Evolutionary conservation across 2,797 vertebrate genomes (phyloP).

Genomic region (Eulemur albifrons): DNA sequence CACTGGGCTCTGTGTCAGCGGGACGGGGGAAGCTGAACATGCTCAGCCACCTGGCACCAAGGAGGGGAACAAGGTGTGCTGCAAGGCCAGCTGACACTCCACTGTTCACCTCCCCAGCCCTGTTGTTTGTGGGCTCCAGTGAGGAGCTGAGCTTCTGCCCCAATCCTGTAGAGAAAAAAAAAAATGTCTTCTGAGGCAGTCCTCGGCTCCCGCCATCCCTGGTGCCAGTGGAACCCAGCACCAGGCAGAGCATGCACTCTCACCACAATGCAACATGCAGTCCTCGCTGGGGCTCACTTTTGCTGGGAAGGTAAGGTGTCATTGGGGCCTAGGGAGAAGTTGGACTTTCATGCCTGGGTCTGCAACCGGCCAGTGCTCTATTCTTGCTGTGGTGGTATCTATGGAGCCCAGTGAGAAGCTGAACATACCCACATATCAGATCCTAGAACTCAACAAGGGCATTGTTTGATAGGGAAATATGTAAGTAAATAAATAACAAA

Average conservation of each 20-base stretch:
- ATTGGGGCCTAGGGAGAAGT: background rate
- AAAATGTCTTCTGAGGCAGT: background rate
- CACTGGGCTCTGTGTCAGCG: background rate
- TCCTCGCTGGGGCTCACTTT: background rate
- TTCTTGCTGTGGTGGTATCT: background rate
- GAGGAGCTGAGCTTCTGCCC: background rate
- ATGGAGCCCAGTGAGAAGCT: background rate
- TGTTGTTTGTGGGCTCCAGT: background rate
- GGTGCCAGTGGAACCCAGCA: accelerated
- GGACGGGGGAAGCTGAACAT: background rate
- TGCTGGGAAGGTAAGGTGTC: background rate
- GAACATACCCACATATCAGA: background rate
- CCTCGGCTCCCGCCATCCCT: background rate
- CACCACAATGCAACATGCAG: background rate
- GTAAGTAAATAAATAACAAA: background rate
- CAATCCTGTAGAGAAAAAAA: background rate
- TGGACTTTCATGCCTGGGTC: background rate
- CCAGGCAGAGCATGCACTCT: background rate
- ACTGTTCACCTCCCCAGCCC: background rate
- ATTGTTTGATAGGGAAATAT: background rate
- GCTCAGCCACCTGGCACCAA: background rate
- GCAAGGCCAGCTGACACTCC: background rate
- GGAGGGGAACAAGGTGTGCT: background rate
- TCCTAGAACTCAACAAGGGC: background rate
- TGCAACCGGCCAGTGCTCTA: background rate